Evolutionary conservation across 2,797 vertebrate genomes (phyloP).

Genomic region (Sebastes trivittatus): DNA sequence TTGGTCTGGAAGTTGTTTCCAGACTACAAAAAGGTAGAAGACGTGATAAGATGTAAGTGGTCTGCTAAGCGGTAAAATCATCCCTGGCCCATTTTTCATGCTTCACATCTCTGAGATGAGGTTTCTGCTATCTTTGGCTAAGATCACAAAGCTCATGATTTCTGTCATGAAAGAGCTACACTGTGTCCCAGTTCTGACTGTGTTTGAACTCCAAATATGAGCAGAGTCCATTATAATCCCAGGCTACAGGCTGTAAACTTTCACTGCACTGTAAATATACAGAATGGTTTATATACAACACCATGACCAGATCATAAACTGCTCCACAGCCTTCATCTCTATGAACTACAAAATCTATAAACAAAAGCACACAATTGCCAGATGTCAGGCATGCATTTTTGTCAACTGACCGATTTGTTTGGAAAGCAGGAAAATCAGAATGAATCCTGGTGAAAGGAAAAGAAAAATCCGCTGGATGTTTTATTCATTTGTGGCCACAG

Average conservation of each 20-base stretch:
- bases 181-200: constrained; percentile 16
- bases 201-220: constrained; percentile 49
- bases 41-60: constrained; percentile 34
- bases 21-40: constrained; percentile 51
- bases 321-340: constrained; percentile 14
- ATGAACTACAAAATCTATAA: constrained; percentile 30
- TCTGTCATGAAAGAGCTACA: constrained; percentile 24
- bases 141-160: constrained; percentile 12
- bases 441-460: constrained; percentile 28
- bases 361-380: constrained; percentile 41
- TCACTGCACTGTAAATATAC: constrained; percentile 65
- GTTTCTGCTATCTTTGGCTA: constrained; percentile 18
- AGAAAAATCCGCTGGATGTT: constrained; percentile 25
- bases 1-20: constrained; percentile 48
- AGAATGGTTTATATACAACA: constrained; percentile 52
- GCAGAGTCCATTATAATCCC: background rate
- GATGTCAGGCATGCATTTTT: constrained; percentile 43
- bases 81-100: constrained; percentile 22
- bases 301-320: constrained; percentile 35
- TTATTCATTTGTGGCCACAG: constrained; percentile 43
- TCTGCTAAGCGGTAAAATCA: constrained; percentile 25
- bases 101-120: constrained; percentile 27
- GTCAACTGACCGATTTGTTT: constrained; percentile 29
- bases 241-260: constrained; percentile 40
- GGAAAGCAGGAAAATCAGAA: constrained; percentile 33